These are phyloP conservation scores for Plebejus argus DNA, from an alignment of 2,888 invertebrate genomes.

Conservation along the genomic window DNA sequence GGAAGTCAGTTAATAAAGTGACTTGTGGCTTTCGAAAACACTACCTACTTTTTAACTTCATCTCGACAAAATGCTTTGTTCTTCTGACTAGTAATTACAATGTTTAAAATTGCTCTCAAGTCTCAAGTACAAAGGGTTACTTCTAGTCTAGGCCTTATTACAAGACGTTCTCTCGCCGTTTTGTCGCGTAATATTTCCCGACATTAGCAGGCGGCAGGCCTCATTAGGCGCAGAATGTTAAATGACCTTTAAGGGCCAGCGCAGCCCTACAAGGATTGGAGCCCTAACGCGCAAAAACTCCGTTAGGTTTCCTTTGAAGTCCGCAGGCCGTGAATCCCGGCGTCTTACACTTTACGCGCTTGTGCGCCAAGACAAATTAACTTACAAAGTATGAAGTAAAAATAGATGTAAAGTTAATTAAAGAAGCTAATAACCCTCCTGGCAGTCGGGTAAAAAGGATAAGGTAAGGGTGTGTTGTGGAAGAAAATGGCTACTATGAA, in stretches of 20 bases:
- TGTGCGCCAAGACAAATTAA: constrained; percentile 21
- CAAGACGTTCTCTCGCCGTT: background rate
- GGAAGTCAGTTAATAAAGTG: too few species aligned
- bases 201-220: background rate
- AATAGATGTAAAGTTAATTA: background rate
- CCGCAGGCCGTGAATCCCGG: constrained; percentile 18
- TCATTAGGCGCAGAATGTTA: constrained; percentile 19
- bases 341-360: background rate
- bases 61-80: too few species aligned
- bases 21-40: too few species aligned
- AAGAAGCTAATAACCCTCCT: too few species aligned
- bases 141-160: background rate
- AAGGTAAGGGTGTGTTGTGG: background rate
- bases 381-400: background rate
- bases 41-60: too few species aligned
- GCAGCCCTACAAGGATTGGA: constrained; percentile 17
- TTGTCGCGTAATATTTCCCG: constrained; percentile 15
- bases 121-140: background rate
- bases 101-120: too few species aligned
- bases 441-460: too few species aligned
- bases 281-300: constrained; percentile 15
- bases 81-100: too few species aligned
- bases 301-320: constrained; percentile 25
- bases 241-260: constrained; percentile 23
- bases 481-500: too few species aligned